Evolutionary conservation across 2,113 vertebrate genomes (phyloP).

Genomic region (Tupaia chinensis): DNA sequence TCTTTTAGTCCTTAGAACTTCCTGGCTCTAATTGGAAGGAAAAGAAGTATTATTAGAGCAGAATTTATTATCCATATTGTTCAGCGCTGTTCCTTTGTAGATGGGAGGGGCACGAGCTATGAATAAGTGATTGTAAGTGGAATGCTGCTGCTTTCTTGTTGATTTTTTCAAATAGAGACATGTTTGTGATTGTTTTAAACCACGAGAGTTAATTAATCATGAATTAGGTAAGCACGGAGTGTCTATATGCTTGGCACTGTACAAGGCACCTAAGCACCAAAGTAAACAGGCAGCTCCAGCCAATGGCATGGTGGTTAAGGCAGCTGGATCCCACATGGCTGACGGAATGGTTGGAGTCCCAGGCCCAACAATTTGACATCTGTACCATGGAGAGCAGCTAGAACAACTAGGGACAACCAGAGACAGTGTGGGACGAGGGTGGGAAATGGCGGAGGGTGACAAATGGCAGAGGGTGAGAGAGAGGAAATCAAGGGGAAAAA

Average conservation of each 20-base stretch:
- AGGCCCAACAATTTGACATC: too few relatives aligned
- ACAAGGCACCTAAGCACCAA: not conserved
- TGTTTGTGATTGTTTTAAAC: not conserved
- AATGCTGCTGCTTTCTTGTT: not conserved
- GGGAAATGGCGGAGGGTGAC: too few relatives aligned
- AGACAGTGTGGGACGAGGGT: too few relatives aligned
- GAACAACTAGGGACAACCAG: too few relatives aligned
- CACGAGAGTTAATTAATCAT: not conserved
- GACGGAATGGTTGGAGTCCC: too few relatives aligned
- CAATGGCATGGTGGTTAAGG: too few relatives aligned
- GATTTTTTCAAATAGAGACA: not conserved
- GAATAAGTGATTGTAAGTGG: not conserved
- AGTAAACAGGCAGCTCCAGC: not conserved
- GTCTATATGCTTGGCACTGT: not conserved
- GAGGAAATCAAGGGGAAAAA: too few relatives aligned
- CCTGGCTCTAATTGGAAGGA: conserved; percentile 8
- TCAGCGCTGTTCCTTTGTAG: not conserved
- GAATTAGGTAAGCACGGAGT: not conserved
- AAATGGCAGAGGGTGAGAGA: too few relatives aligned
- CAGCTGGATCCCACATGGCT: too few relatives aligned
- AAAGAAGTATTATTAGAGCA: not conserved
- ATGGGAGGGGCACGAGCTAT: not conserved
- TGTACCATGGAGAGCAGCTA: too few relatives aligned
- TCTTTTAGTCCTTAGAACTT: conserved; percentile 3
- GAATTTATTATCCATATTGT: not conserved